Conservation (phyloP, 1,140 invertebrate species). For the Drosophila hydei region DNA sequence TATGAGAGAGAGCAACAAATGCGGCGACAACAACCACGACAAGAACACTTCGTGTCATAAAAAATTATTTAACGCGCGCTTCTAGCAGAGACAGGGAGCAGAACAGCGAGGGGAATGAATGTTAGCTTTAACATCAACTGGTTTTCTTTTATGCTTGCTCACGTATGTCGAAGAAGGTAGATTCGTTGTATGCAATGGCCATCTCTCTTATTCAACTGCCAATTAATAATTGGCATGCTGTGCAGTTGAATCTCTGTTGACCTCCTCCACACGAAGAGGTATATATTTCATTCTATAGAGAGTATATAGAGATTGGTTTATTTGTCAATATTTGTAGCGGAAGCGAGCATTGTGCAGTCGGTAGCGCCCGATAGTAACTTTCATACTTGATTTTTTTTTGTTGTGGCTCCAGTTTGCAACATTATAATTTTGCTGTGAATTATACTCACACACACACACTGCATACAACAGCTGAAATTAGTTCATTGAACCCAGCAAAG, state of each 20-base stretch:
- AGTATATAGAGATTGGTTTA: no score
- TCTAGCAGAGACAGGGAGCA: conserved; percentile 9
- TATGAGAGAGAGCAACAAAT: conserved; percentile 37
- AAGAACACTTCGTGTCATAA: conserved; percentile 74
- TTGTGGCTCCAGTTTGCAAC: conserved; percentile 60
- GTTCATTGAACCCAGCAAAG: conserved; percentile 62
- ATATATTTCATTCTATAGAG: no score
- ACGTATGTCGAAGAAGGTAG: not conserved
- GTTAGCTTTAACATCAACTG: conserved; percentile 43
- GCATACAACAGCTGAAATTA: conserved; percentile 16
- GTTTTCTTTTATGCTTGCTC: conserved; percentile 31
- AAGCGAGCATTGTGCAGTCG: no score
- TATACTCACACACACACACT: conserved; percentile 62
- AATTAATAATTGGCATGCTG: no score
- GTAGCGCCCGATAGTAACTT: no score
- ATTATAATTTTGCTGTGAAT: conserved; percentile 78
- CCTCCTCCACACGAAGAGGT: no score
- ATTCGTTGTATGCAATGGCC: not conserved
- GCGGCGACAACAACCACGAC: conserved; percentile 51
- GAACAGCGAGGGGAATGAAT: not conserved
- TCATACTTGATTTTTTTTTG: conserved; percentile 25
- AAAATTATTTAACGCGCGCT: conserved; percentile 65
- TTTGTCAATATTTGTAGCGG: no score
- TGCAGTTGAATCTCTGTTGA: no score
- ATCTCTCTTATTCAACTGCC: no score